These are phyloP conservation scores for Eurytoma adleriae DNA, from an alignment of 2,888 invertebrate species.

Conservation along the genomic window DNA sequence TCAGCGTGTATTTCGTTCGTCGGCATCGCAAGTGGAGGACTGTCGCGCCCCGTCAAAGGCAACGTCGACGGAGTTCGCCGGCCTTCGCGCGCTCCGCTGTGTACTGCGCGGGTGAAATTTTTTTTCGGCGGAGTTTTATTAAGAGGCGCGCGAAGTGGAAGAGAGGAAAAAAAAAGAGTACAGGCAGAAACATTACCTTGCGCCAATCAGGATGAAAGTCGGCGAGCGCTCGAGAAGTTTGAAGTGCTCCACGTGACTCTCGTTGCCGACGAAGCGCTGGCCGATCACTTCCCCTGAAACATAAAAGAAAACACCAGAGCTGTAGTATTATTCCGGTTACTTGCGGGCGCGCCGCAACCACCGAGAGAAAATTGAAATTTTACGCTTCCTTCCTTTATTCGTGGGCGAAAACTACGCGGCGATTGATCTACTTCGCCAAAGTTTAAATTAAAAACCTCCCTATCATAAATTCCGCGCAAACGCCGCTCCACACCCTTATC, in stretches of 20 bases:
- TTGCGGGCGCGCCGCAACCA: neutral
- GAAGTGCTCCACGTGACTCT: conserved; percentile 89
- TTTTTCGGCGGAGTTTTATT: too few relatives aligned
- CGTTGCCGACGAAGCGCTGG: conserved; percentile 88
- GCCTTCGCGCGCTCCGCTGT: neutral
- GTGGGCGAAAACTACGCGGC: neutral
- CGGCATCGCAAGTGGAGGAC: neutral
- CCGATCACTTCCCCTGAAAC: conserved; percentile 85
- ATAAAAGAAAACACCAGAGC: conserved; percentile 66
- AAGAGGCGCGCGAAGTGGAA: neutral
- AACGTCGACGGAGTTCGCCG: conserved; percentile 5
- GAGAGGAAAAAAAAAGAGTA: conserved; percentile 49
- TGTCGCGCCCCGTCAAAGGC: neutral
- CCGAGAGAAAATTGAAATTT: conserved; percentile 52
- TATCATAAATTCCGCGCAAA: conserved; percentile 37
- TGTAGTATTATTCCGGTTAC: conserved; percentile 4
- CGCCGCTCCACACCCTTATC: neutral
- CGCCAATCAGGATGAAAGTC: conserved; percentile 91
- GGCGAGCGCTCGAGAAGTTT: conserved; percentile 92
- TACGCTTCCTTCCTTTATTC: conserved; percentile 16
- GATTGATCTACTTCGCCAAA: conserved; percentile 49
- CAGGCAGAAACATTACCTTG: conserved; percentile 81
- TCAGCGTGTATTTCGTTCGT: neutral
- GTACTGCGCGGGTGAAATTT: too few relatives aligned
- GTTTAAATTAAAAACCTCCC: conserved; percentile 55